Evolutionary conservation across 2,113 vertebrate genomes (phyloP), one percentile per base, ranked within the genome.

Genomic region (Passer montanus): DNA sequence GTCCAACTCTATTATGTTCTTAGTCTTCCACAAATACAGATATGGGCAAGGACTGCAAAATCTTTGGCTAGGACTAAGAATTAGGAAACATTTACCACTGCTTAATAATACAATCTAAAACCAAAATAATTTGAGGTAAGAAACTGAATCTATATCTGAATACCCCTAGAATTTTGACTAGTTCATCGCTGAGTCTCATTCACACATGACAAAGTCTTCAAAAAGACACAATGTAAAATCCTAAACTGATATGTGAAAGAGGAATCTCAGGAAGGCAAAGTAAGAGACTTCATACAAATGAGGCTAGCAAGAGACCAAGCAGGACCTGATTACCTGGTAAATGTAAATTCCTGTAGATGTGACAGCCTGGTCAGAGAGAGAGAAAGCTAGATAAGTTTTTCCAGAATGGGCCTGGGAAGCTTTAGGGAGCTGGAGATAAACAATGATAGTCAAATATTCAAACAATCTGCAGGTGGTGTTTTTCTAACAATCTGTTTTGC

Each of bases 101-200:
- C 84, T 91, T 69, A 90, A 67, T 83, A 89, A 73, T 56, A 49
- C 11, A 78, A 87, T 35, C 66, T 2, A 62, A 91, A 91, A 21
- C 13, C 27, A 87, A 93, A 90, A 46, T 70, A 87, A 93, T 87
- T 33, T 75, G 39, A 94, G 26, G n/a, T 74, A 90, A 93, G 82
- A 91, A 94, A 78, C 18, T 20, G 53, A 94, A 91, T 59, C 39
- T 78, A 4, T 53, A 82, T 68, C 66, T 50, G 33, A 75, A 82
- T 72, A 85, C 3, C 30, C 15, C 28, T 37, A 78, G 28, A 87
- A 93, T 72, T n/a, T 89, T 68, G 15, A 10, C 84, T 75, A 78
- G 35, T 17, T 89, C 64, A 78, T 77, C 52, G 53, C 64, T 53
- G 55, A 91, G 74, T 91, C 27, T 74, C 43, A 89, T 60, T 84